Conservation (phyloP, 2,113 vertebrate genomes). For the Salminus brasiliensis region DNA sequence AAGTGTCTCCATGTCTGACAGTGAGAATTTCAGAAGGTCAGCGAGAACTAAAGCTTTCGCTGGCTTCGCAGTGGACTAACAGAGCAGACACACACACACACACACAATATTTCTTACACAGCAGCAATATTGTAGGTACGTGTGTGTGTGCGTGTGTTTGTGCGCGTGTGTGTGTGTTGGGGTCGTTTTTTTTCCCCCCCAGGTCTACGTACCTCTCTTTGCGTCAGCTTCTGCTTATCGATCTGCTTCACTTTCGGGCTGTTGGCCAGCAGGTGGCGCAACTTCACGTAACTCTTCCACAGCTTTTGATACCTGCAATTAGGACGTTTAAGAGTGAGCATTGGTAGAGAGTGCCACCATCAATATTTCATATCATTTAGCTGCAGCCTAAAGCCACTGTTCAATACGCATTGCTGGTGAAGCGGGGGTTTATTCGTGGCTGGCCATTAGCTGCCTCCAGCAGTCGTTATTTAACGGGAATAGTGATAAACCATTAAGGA, state of each 20-base stretch:
- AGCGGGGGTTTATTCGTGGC: conserved; percentile 16
- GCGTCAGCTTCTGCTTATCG: conserved; percentile 97
- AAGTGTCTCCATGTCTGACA: not conserved
- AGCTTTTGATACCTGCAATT: conserved; percentile 93
- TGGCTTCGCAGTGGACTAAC: not conserved
- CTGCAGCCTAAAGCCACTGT: conserved; percentile 48
- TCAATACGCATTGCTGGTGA: conserved; percentile 49
- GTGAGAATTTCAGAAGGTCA: not conserved
- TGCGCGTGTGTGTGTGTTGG: not conserved
- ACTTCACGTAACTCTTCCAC: conserved; percentile 98
- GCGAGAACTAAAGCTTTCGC: not conserved
- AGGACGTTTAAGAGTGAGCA: not conserved
- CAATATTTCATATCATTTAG: conserved; percentile 67
- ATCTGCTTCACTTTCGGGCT: conserved; percentile 98
- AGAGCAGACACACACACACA: not conserved
- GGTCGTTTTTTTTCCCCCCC: too few relatives aligned
- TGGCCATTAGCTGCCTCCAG: not conserved
- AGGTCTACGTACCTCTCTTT: conserved; percentile 86
- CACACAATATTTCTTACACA: too few relatives aligned
- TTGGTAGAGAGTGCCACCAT: conserved; percentile 52
- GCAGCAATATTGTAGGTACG: not conserved
- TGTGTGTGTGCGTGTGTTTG: not conserved
- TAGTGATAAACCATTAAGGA: too few relatives aligned
- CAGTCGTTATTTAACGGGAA: not conserved
- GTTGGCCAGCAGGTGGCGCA: conserved; percentile 96